Percentiles rank a stretch among this genome's conserved stretches.
Conservation (phyloP, 2,888 invertebrate genomes). For the Congeria kusceri region DNA sequence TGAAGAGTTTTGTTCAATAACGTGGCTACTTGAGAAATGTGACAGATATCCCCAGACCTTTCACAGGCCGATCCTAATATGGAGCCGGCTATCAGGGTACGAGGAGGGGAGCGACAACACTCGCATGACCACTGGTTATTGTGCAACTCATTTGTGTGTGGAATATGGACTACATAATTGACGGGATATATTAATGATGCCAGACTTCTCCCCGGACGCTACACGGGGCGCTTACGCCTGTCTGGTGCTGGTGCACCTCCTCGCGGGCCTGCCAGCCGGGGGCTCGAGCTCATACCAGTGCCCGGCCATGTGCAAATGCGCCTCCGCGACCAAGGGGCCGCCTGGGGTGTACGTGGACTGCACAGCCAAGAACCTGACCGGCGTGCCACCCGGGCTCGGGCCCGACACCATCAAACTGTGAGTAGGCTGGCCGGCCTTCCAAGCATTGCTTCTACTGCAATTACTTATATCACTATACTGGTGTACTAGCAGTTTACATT, state of each 20-base stretch:
- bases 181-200: too few relatives aligned
- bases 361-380: not conserved
- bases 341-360: not conserved
- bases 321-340: not conserved
- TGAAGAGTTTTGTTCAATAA: not conserved
- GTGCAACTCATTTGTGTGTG: too few relatives aligned
- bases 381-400: not conserved
- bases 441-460: too few relatives aligned
- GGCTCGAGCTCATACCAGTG: not conserved
- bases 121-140: too few relatives aligned
- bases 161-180: too few relatives aligned
- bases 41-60: not conserved
- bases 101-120: too few relatives aligned
- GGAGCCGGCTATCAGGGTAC: not conserved
- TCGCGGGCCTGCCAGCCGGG: too few relatives aligned
- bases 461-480: too few relatives aligned
- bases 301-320: slow-evolving; percentile 3
- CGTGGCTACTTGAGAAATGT: not conserved
- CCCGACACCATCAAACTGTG: slow-evolving; percentile 6
- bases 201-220: too few relatives aligned
- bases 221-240: too few relatives aligned
- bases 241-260: too few relatives aligned
- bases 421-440: not conserved
- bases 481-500: too few relatives aligned
- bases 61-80: not conserved